Evolutionary conservation across 2,113 vertebrate species (phyloP).

Genomic region (Balaeniceps rex): DNA sequence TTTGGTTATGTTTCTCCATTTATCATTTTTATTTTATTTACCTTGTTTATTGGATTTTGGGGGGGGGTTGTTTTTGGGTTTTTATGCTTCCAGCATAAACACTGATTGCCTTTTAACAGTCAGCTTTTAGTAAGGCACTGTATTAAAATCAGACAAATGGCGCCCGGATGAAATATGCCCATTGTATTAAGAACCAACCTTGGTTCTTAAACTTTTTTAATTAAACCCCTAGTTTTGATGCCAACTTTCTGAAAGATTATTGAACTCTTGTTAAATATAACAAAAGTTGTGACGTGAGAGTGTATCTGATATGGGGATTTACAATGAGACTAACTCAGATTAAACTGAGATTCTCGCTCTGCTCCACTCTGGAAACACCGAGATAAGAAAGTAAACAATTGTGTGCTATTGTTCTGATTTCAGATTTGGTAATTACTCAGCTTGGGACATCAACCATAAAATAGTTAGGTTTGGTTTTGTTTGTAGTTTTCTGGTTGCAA

Average conservation of each 20-base stretch:
- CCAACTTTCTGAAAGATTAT: neutral
- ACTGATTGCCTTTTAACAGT: neutral
- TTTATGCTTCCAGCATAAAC: neutral
- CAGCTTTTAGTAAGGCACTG: neutral
- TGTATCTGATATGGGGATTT: neutral
- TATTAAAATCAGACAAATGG: neutral
- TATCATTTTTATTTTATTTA: neutral
- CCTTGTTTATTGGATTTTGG: neutral
- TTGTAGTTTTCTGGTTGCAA: neutral
- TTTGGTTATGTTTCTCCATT: neutral
- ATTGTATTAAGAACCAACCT: neutral
- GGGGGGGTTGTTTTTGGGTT: neutral
- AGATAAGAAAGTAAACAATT: neutral
- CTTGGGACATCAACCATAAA: neutral
- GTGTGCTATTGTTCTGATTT: neutral
- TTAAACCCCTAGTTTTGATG: neutral
- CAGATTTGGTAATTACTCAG: neutral
- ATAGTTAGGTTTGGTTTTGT: neutral
- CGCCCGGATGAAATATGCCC: fast-evolving
- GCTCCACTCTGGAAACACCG: neutral
- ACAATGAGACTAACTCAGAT: neutral
- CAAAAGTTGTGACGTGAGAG: neutral
- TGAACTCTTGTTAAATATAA: neutral
- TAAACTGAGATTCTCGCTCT: neutral
- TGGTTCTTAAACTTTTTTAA: neutral